Conservation (phyloP, 2,113 vertebrate species). For the Halichoerus grypus region DNA sequence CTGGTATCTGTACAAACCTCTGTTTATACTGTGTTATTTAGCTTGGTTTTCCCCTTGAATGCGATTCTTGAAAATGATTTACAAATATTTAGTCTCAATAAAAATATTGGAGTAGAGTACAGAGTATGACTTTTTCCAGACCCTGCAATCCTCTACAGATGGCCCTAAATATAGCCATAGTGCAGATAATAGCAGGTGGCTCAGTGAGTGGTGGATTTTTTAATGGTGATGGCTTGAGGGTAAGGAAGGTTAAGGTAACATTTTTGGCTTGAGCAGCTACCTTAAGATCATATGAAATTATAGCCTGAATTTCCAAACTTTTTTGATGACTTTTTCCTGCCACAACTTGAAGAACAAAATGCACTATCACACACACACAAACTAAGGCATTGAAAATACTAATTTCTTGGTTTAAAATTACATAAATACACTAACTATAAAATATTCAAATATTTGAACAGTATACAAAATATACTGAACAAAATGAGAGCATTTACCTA, state of each 20-base stretch:
- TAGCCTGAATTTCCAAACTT: not conserved
- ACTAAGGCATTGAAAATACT: not conserved
- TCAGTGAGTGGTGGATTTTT: not conserved
- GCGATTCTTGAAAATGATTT: not conserved
- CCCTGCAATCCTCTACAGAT: not conserved
- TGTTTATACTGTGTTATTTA: not conserved
- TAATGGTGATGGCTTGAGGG: not conserved
- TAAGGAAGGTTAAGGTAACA: not conserved
- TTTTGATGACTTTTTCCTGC: not conserved
- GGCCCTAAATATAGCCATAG: not conserved
- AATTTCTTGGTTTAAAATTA: not conserved
- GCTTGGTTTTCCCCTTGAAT: not conserved
- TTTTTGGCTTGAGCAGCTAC: not conserved
- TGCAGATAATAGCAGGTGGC: not conserved
- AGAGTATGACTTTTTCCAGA: not conserved
- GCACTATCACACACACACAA: not conserved
- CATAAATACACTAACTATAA: not conserved
- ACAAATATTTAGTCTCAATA: conserved; percentile 27
- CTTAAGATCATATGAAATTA: not conserved
- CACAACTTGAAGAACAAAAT: not conserved
- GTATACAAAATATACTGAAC: not conserved
- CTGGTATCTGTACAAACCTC: not conserved
- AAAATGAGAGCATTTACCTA: not conserved
- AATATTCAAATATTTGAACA: not conserved
- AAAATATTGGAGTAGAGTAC: not conserved